phyloP scores from a whole-genome alignment of 2,113 vertebrate species.

The Archocentrus centrarchus region DNA sequence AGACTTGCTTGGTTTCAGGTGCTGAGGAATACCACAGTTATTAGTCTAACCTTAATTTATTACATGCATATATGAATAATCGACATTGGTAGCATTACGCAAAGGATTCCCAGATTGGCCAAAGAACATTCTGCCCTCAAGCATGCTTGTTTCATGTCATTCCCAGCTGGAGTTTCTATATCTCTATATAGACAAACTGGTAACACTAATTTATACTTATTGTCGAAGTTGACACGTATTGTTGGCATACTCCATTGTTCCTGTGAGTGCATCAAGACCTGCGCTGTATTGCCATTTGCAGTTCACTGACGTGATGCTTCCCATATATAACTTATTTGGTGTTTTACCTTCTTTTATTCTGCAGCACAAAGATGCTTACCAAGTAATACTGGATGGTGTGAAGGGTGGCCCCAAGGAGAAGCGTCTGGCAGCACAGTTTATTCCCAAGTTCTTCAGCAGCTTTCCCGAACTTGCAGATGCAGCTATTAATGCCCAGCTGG shows the following conservation, averaged over 20 bases:
- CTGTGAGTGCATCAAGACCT: not conserved
- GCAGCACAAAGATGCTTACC: constrained; percentile 98
- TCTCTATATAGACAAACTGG: not conserved
- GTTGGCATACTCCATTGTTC: not conserved
- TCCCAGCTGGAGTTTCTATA: not conserved
- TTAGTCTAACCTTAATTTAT: not conserved
- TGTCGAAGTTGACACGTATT: no score
- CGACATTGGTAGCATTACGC: no score
- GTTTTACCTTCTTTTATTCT: not conserved
- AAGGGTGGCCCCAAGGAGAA: constrained; percentile 98
- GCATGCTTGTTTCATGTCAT: no score
- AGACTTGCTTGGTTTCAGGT: not conserved
- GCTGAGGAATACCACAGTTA: no score
- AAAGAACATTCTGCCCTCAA: no score
- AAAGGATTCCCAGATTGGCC: no score
- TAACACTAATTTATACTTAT: no score
- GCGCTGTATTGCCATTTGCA: not conserved
- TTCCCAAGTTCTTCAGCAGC: constrained; percentile 98
- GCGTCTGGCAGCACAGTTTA: constrained; percentile 96
- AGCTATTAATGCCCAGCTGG: constrained; percentile 96
- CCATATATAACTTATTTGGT: not conserved
- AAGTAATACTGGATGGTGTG: constrained; percentile 93
- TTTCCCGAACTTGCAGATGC: constrained; percentile 96
- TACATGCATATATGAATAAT: no score
- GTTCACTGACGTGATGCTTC: not conserved